Evolutionary conservation across 2,797 vertebrate species (phyloP).

Genomic region (Lateolabrax maculatus): DNA sequence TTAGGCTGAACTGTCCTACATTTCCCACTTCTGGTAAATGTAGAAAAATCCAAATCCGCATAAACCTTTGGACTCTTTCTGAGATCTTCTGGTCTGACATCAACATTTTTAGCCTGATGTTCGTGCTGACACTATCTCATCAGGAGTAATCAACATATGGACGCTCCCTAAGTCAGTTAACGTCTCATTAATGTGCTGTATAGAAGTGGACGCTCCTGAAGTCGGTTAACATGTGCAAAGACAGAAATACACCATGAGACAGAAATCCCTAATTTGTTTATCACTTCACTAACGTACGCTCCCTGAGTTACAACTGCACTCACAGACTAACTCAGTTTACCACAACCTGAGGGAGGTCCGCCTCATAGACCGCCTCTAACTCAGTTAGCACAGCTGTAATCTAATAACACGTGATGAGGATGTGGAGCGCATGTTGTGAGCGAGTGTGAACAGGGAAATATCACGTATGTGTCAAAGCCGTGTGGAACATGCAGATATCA

Average conservation of each 20-base stretch:
- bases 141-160: not conserved
- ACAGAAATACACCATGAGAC: not conserved
- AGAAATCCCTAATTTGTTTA: not conserved
- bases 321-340: constrained; percentile 24
- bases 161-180: not conserved
- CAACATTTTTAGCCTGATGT: not conserved
- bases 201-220: not conserved
- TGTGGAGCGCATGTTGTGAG: not conserved
- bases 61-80: too few species aligned
- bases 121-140: not conserved
- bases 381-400: constrained; percentile 23
- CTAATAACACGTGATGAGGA: constrained; percentile 8
- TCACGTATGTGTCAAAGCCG: not conserved
- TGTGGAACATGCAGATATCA: not conserved
- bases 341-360: constrained; percentile 2
- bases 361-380: constrained; percentile 26
- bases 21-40: too few species aligned
- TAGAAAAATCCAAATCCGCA: too few species aligned
- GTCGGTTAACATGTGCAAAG: not conserved
- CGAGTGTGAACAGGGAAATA: constrained; percentile 13
- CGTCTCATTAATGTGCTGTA: not conserved
- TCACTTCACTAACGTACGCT: not conserved
- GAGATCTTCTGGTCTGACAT: too few species aligned
- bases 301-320: not conserved
- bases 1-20: too few species aligned